A percentile compares a stretch with the other conserved stretches of the same genome.
Conservation (phyloP, 2,888 invertebrate genomes). For the Diarsia rubi region DNA sequence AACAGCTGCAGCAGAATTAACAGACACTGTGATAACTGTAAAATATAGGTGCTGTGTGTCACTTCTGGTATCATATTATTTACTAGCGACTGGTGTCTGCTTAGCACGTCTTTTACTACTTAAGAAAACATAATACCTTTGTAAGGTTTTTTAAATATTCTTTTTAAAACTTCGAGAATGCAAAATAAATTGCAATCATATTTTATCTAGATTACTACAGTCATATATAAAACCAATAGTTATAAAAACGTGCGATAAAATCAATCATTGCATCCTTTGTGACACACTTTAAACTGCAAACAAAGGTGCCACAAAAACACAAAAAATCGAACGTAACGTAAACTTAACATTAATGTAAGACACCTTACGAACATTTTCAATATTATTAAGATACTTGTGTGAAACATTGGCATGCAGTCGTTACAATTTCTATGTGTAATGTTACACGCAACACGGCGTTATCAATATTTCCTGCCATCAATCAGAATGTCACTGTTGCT, state of each 20-base stretch:
- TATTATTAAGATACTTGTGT: not conserved
- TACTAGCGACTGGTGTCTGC: not conserved
- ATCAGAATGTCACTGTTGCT: constrained; percentile 1
- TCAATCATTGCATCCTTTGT: too few relatives aligned
- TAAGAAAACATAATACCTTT: not conserved
- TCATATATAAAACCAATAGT: too few relatives aligned
- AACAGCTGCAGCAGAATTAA: not conserved
- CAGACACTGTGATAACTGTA: not conserved
- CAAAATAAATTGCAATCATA: not conserved
- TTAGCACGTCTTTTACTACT: not conserved
- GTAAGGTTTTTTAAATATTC: too few relatives aligned
- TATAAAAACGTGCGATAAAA: too few relatives aligned
- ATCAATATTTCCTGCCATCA: constrained; percentile 25
- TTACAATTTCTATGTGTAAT: not conserved
- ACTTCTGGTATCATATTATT: not conserved
- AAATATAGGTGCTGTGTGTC: not conserved
- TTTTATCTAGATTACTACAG: not conserved
- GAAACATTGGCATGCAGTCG: not conserved
- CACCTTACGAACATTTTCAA: not conserved
- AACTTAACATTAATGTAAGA: too few relatives aligned
- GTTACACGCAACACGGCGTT: not conserved
- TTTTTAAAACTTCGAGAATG: too few relatives aligned
- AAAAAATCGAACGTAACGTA: not conserved
- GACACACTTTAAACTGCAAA: not conserved
- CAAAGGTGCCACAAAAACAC: not conserved